Base-by-base conservation (phyloP, 2,797 vertebrate genomes). In the Cheirogaleus major region DNA sequence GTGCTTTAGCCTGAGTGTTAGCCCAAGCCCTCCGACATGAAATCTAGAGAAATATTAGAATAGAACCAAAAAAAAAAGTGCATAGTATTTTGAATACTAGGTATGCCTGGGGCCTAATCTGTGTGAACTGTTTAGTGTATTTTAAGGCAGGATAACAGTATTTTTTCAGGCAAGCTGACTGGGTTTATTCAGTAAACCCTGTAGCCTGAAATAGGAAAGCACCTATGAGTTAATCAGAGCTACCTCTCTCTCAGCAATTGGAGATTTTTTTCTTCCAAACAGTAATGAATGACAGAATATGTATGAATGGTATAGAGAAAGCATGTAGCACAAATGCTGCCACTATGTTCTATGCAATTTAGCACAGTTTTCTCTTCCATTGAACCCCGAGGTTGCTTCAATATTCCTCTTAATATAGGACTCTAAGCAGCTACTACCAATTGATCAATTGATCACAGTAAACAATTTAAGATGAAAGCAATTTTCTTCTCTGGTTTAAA, bases 381-480 rank as follows among this genome's bases (percentile, higher is more conserved):
- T 69, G 91, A 97, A 65, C 95, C 96, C 94, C 35, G 94, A 87
- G 91, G 94, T 96, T 67, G 80, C 83, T 97, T 97, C 95, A 96
- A 94, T 98, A 95, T 89, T 95, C 76, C 95, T 93, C 75, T 96
- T 83, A 94, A 87, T 89, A 94, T 65, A 72, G 59, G 30, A 76
- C 79, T 96, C 79, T 48, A 89, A 87, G 27, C 10, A 95, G 41
- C 75, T 61, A 91, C 88, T 94, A 95, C 57, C 59, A 78, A 96
- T 93, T 96, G 96, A 97, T 97, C 52, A 73, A 96, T 93, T 97
- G 96, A 97, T 97, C 52, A 78, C 52, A 87, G 78, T 92, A 96
- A 98, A 95, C 89, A 96, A 89, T 93, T 97, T 67, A 69, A 93
- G 94, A 96, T 96, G 97, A 97, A 97, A 97, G 86, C 70, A 96